Conservation (phyloP, 2,888 invertebrate genomes). For the Tinea trinotella region DNA sequence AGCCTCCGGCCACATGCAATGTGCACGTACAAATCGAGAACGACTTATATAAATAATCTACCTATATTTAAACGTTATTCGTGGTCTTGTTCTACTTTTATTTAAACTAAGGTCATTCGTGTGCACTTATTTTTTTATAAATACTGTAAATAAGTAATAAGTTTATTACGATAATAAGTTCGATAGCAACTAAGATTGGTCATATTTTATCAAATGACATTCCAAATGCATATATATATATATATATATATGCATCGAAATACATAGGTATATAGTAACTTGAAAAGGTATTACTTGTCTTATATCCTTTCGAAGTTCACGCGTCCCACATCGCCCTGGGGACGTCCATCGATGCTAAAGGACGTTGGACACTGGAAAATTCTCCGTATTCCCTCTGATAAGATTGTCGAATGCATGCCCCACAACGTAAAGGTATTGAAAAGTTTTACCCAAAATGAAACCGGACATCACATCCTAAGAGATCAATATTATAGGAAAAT, state of each 20-base stretch:
- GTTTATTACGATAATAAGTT: too few relatives aligned
- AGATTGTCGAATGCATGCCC: constrained; percentile 72
- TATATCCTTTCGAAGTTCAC: not conserved
- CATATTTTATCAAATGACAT: constrained; percentile 21
- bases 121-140: too few relatives aligned
- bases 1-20: constrained; percentile 11
- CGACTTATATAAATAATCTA: not conserved
- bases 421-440: constrained; percentile 68
- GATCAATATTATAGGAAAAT: not conserved
- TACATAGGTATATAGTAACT: not conserved
- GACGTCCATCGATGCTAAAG: constrained; percentile 64
- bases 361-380: constrained; percentile 65
- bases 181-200: not conserved
- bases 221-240: constrained; percentile 23
- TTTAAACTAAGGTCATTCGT: too few relatives aligned
- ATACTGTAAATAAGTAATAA: too few relatives aligned
- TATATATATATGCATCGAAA: constrained; percentile 25
- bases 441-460: constrained; percentile 64
- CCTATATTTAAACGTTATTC: constrained; percentile 28
- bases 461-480: constrained; percentile 40
- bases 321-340: constrained; percentile 36
- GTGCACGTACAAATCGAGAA: not conserved
- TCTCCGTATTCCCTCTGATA: constrained; percentile 58
- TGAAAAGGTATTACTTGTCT: not conserved
- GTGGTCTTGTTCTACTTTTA: constrained; percentile 18